Evolutionary conservation across 2,888 invertebrate genomes (phyloP), one percentile per base, ranked within the genome.

Genomic region (Cerastoderma edule): DNA sequence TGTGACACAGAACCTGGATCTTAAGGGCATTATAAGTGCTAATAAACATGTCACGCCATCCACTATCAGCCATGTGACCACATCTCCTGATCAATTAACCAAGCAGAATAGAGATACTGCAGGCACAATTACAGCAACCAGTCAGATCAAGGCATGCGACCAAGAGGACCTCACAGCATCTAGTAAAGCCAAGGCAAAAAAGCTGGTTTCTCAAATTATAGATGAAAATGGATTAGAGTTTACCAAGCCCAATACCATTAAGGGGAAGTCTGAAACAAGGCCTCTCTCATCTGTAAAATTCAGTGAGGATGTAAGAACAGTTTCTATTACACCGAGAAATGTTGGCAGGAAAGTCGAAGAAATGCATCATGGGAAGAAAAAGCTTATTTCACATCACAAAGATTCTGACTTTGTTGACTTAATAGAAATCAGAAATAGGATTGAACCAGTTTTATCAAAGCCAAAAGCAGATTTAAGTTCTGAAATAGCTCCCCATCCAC

Each of bases 241-340:
- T 72, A 48, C 67, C n/a, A 73, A 68, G 53, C 19, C 57, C 1
- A 22, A 27, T n/a, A 32, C 28, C n/a, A 30, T 30, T 10, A 67
- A 54, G 39, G 32, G n/a, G 46, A 53, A 50, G 22, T 44, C 64
- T 19, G 44, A 39, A 27, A 46, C n/a, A 10, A 60, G 44, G 35
- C 27, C 69, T 27, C 16, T 24, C n/a, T 54, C 74, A 13, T 74
- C 71, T 30, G 85, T 85, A 10, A 85, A 83, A 64, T 85, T 85
- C 56, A 77, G 81, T 69, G 88, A 88, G 48, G 83, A 86, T 65
- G 81, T 82, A 44, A 88, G 79, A 19, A 88, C 86, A 0, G 84
- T 88, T 28, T 78, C 84, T 60, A 88, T 88, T 24, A 87, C 88
- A 1, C 88, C 88, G 6, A 84, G 88, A 67, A 86, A 88, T 67